These are phyloP conservation scores for Poeciliopsis paucimaculata DNA, from an alignment of 2,797 vertebrate species.

Conservation along the genomic window DNA sequence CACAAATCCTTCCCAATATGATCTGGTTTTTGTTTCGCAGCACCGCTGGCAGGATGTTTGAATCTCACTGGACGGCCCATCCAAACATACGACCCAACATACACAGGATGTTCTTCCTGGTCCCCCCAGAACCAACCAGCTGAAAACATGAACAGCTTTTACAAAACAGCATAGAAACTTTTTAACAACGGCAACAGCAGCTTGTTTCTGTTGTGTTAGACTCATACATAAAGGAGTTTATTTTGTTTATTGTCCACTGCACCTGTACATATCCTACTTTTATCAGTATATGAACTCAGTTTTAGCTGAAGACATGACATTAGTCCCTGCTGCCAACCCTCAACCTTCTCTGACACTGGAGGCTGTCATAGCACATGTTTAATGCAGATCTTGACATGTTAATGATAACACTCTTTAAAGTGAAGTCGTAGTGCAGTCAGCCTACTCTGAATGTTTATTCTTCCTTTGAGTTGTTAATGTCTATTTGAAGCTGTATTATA, in stretches of 20 bases:
- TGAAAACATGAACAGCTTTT: conserved; percentile 19
- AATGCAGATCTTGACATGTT: background rate
- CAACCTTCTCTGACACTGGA: background rate
- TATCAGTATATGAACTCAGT: background rate
- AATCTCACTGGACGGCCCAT: conserved; percentile 15
- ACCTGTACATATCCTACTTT: background rate
- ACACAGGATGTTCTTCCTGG: background rate
- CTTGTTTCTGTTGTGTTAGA: background rate
- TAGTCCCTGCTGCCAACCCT: background rate
- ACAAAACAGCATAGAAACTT: background rate
- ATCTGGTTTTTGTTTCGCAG: conserved; percentile 27
- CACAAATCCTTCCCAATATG: background rate
- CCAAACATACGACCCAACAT: background rate
- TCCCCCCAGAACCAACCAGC: background rate
- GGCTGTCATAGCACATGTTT: background rate
- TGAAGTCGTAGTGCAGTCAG: background rate
- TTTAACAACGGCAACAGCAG: background rate
- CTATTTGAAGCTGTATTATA: background rate
- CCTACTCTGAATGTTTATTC: background rate
- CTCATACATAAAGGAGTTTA: background rate
- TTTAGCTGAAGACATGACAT: background rate
- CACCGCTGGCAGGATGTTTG: conserved; percentile 24
- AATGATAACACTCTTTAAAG: background rate
- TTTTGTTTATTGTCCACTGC: background rate
- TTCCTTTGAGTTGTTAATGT: background rate